Evolutionary conservation across 2,888 invertebrate species (phyloP).

Genomic region (Elegia similella): DNA sequence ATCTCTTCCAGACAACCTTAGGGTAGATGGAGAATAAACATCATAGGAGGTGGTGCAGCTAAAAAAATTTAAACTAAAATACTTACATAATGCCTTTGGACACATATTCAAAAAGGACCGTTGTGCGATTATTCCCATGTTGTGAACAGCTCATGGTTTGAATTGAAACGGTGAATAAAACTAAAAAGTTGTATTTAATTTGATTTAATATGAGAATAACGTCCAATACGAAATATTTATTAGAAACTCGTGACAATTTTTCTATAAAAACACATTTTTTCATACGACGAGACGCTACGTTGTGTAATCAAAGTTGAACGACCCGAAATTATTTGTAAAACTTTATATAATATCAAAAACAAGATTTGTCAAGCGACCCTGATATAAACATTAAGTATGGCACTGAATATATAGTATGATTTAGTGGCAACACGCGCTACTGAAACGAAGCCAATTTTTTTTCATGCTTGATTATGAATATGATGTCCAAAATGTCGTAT

Average conservation of each 20-base stretch:
- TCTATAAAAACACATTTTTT: not conserved
- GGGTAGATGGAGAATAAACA: too few species aligned
- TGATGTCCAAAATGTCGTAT: conserved; percentile 25
- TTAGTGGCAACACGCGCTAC: conserved; percentile 49
- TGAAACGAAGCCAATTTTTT: conserved; percentile 46
- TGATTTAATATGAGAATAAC: too few species aligned
- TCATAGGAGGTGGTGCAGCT: too few species aligned
- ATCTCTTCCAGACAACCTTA: too few species aligned
- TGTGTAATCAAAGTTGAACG: conserved; percentile 12
- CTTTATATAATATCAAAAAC: conserved; percentile 14
- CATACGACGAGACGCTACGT: not conserved
- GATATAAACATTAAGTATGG: conserved; percentile 37
- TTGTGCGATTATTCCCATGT: too few species aligned
- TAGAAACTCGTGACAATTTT: not conserved
- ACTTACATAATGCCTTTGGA: too few species aligned
- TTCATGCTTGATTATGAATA: conserved; percentile 11
- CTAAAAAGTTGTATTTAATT: too few species aligned
- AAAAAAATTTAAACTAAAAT: too few species aligned
- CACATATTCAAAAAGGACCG: too few species aligned
- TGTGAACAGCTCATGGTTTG: too few species aligned
- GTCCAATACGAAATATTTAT: not conserved
- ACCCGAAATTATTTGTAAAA: conserved; percentile 9
- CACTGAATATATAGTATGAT: conserved; percentile 60
- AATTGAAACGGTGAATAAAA: too few species aligned
- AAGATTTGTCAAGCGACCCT: conserved; percentile 18